phyloP scores from a whole-genome alignment of 2,888 invertebrate genomes.

The Chrysomela aeneicollis region DNA sequence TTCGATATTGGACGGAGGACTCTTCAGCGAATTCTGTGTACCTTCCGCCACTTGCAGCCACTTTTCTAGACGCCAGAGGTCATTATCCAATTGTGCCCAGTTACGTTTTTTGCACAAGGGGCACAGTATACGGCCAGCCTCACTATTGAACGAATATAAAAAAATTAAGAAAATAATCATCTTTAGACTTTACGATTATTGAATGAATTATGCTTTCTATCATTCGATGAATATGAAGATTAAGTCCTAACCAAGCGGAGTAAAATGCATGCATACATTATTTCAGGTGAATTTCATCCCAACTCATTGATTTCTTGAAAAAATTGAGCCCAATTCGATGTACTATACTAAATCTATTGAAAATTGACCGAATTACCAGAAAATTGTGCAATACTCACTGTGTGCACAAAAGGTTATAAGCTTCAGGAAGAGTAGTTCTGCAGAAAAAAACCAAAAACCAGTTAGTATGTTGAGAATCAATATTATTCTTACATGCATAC shows the following conservation, averaged over 20 bases:
- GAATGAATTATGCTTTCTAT: no score
- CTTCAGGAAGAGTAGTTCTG: constrained; percentile 66
- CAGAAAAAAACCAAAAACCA: constrained; percentile 55
- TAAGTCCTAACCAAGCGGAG: no score
- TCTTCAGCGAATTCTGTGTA: constrained; percentile 73
- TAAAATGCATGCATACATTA: no score
- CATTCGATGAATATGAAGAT: no score
- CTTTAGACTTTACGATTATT: no score
- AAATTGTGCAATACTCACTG: constrained; percentile 63
- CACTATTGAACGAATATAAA: constrained; percentile 65
- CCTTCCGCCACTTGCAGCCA: constrained; percentile 90
- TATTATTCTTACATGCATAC: constrained; percentile 13
- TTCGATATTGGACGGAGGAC: constrained; percentile 78
- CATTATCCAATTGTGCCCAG: constrained; percentile 90
- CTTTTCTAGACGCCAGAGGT: constrained; percentile 89
- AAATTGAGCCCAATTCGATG: neutral
- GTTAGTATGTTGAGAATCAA: constrained; percentile 51
- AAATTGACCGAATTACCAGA: neutral
- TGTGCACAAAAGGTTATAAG: constrained; percentile 67
- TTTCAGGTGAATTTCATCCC: no score
- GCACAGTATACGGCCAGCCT: constrained; percentile 81
- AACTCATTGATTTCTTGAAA: neutral
- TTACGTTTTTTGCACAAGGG: constrained; percentile 86
- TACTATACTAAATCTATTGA: no score
- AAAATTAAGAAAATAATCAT: no score